Base-by-base conservation (phyloP, 2,888 invertebrate species). In the Folsomia manolachei region DNA sequence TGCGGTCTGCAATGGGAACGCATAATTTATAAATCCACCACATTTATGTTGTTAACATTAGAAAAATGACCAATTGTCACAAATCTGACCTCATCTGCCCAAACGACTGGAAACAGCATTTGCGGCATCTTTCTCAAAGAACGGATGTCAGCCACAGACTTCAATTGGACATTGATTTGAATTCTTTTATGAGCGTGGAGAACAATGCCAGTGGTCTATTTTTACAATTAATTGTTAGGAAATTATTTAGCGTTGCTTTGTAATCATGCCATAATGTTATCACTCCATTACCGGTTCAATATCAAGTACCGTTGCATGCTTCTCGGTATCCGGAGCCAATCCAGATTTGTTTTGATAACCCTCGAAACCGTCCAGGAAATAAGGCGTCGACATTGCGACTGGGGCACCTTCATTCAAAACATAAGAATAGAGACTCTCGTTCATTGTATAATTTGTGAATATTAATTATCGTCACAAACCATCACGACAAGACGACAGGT, bases 181-280 rank as follows among this genome's bases (percentile, higher is more conserved):
- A 76, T 73, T 53, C 71, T 69, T 27, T 76, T 76, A 26, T 53
- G 70, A 0, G 74, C 76, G 1, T 62, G n/a, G 2, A 76, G 60
- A 19, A 76, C 67, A 21, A 76, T 11, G 14, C 77, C 77, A 18
- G 75, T 75, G 27, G 70, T 71, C 81, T 81, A 67, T 1, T 67
- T 23, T 26, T 21, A n/a, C n/a, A n/a, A n/a, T n/a, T n/a, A n/a
- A n/a, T n/a, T n/a, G n/a, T n/a, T n/a, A n/a, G n/a, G n/a, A n/a
- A n/a, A n/a, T n/a, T n/a, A n/a, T n/a, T n/a, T n/a, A n/a, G n/a
- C n/a, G n/a, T n/a, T n/a, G n/a, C n/a, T n/a, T n/a, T n/a, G n/a
- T n/a, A n/a, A n/a, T n/a, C n/a, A n/a, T n/a, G n/a, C n/a, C n/a
- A n/a, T n/a, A n/a, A n/a, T n/a, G n/a, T n/a, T 23, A 24, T 24